phyloP scores from a whole-genome alignment of 2,888 invertebrate species.

The Tortrix viridana region DNA sequence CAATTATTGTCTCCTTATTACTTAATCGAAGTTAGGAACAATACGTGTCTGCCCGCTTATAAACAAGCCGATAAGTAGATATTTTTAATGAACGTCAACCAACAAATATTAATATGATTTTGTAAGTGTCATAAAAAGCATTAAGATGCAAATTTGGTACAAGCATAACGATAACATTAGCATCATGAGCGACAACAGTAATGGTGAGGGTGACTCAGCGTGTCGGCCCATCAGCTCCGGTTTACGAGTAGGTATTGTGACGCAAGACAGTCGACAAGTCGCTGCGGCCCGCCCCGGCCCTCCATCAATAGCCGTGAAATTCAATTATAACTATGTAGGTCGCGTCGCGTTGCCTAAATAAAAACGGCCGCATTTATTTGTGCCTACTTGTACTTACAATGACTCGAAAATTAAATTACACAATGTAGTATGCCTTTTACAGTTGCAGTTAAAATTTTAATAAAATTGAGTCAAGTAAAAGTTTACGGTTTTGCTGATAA shows the following conservation, averaged over 20 bases:
- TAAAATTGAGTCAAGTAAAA: neutral
- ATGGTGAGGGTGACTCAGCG: slow-evolving; percentile 74
- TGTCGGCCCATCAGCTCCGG: slow-evolving; percentile 72
- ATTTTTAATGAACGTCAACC: slow-evolving; percentile 14
- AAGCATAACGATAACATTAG: slow-evolving; percentile 79
- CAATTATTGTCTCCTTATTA: no score
- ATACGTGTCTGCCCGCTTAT: neutral
- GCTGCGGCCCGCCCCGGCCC: slow-evolving; percentile 75
- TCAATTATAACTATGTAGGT: slow-evolving; percentile 71
- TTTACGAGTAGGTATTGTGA: slow-evolving; percentile 54
- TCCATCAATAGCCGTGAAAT: slow-evolving; percentile 78
- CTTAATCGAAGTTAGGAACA: no score
- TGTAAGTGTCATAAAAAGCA: slow-evolving; percentile 63
- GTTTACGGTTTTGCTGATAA: neutral
- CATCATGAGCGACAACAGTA: slow-evolving; percentile 77
- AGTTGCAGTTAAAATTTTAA: slow-evolving; percentile 4
- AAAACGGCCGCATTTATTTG: slow-evolving; percentile 43
- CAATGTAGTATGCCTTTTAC: slow-evolving; percentile 1
- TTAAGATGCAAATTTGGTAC: slow-evolving; percentile 81
- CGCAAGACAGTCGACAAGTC: slow-evolving; percentile 69
- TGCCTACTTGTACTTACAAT: slow-evolving; percentile 27
- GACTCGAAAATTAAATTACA: slow-evolving; percentile 21
- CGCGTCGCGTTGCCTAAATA: slow-evolving; percentile 55
- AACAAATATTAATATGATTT: slow-evolving; percentile 48
- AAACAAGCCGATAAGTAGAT: neutral